phyloP scores from a whole-genome alignment of 2,797 vertebrate genomes.

The Leptoclinus maculatus region DNA sequence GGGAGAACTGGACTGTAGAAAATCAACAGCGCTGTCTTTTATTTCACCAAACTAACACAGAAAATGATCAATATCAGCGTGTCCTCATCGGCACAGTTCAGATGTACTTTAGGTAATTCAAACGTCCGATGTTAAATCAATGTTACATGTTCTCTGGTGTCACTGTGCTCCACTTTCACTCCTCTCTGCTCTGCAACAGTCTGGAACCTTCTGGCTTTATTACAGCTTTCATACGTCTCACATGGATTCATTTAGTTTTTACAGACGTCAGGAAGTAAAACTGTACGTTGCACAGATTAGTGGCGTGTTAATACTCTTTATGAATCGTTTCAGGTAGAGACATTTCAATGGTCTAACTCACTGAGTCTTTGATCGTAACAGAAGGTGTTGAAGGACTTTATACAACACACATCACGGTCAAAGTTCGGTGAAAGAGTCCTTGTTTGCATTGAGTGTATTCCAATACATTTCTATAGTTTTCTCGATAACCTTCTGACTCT shows the following conservation, averaged over 20 bases:
- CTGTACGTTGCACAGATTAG: background rate
- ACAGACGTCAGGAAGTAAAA: too few species aligned
- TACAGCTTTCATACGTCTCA: background rate
- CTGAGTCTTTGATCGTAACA: background rate
- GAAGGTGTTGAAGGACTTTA: background rate
- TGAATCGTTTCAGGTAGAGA: constrained; percentile 2
- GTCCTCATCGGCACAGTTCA: background rate
- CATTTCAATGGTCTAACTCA: background rate
- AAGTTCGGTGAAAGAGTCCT: background rate
- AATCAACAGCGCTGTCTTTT: background rate
- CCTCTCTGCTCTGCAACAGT: background rate
- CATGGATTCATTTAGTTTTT: background rate
- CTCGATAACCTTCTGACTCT: background rate
- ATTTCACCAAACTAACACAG: background rate
- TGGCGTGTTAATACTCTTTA: background rate
- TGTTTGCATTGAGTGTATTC: background rate
- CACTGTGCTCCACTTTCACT: background rate
- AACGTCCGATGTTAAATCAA: background rate
- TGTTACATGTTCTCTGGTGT: background rate
- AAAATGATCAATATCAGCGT: background rate
- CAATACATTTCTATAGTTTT: background rate
- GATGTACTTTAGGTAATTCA: background rate
- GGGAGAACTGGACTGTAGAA: background rate
- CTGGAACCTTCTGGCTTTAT: background rate
- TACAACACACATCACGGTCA: background rate